A percentile compares a stretch with the other conserved stretches of the same genome.
Conservation (phyloP, 2,113 vertebrate genomes). For the Brachypteracias leptosomus region DNA sequence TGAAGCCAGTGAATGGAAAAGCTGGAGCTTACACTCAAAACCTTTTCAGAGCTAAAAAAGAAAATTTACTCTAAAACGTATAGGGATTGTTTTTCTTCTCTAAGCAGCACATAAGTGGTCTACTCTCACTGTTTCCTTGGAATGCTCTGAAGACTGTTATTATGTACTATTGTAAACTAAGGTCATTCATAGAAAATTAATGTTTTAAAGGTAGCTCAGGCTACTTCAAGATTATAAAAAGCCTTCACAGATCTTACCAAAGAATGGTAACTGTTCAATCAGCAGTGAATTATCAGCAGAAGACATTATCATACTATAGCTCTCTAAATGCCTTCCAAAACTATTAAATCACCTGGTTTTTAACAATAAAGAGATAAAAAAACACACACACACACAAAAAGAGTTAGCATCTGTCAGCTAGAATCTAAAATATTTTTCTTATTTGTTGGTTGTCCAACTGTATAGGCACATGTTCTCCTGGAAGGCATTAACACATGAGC, state of each 20-base stretch:
- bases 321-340: not conserved
- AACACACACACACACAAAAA: too few relatives aligned
- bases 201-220: not conserved
- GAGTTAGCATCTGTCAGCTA: not conserved
- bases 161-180: not conserved
- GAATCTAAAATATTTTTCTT: not conserved
- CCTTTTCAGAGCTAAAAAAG: not conserved
- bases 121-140: not conserved
- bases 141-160: not conserved
- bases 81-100: not conserved
- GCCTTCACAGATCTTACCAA: not conserved
- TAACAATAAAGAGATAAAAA: not conserved
- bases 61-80: not conserved
- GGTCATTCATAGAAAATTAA: not conserved
- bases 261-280: not conserved
- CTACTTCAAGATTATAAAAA: not conserved
- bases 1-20: not conserved
- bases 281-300: not conserved
- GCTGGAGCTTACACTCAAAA: not conserved
- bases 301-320: not conserved
- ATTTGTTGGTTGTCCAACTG: not conserved
- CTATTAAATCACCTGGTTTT: not conserved
- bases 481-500: not conserved
- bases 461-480: not conserved
- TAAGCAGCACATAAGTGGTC: not conserved